phyloP scores from a whole-genome alignment of 1,140 invertebrate genomes.

The Pogonus chalceus region DNA sequence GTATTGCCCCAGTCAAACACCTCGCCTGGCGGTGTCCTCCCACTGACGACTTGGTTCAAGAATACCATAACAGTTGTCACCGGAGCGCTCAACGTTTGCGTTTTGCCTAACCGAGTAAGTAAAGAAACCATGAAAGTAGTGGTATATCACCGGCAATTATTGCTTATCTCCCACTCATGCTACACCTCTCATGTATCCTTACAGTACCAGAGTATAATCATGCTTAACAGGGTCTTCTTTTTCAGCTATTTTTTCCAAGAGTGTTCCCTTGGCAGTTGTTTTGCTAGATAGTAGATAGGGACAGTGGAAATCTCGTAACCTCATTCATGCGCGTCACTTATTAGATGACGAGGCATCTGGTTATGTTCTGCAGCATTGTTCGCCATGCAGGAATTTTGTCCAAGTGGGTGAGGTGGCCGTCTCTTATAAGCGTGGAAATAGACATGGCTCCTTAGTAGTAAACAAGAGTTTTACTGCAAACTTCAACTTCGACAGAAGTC shows the following conservation, averaged over 20 bases:
- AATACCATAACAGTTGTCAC: background rate
- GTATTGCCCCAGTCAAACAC: slow-evolving; percentile 75
- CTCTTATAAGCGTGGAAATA: too few species aligned
- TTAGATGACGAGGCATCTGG: slow-evolving; percentile 46
- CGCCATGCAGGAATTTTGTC: too few species aligned
- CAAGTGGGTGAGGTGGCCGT: too few species aligned
- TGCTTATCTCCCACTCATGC: slow-evolving; percentile 57
- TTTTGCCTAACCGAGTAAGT: slow-evolving; percentile 47
- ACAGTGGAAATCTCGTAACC: slow-evolving; percentile 40
- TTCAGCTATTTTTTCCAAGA: slow-evolving; percentile 61
- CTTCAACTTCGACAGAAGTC: too few species aligned
- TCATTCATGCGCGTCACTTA: slow-evolving; percentile 43
- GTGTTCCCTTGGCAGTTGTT: slow-evolving; percentile 61
- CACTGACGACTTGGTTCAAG: background rate
- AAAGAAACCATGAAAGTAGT: slow-evolving; percentile 48
- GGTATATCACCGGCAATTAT: slow-evolving; percentile 50
- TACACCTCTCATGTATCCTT: slow-evolving; percentile 71
- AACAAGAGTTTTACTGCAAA: too few species aligned
- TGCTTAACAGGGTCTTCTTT: slow-evolving; percentile 80
- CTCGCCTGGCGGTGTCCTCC: slow-evolving; percentile 55
- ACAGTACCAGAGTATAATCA: slow-evolving; percentile 75
- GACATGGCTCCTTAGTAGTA: too few species aligned
- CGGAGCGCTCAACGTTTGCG: slow-evolving; percentile 8
- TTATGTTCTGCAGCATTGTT: too few species aligned
- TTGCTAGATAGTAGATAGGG: slow-evolving; percentile 56